Evolutionary conservation across 1,140 invertebrate species (phyloP).

Genomic region (Euura lappo): DNA sequence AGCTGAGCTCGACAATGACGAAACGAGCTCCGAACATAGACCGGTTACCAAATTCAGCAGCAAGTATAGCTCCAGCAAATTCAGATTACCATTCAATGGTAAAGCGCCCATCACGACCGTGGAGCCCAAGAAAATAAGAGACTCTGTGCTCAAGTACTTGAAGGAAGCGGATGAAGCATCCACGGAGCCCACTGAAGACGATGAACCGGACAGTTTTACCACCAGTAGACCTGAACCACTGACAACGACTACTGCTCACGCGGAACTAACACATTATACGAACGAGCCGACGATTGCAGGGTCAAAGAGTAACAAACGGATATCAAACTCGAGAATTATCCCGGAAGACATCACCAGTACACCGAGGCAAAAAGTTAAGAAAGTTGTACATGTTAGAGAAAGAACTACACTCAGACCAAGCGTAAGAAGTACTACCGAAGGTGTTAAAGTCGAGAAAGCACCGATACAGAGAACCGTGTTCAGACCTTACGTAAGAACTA

Average conservation of each 20-base stretch:
- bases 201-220: not conserved
- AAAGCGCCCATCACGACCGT: not conserved
- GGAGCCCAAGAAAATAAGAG: not conserved
- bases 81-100: not conserved
- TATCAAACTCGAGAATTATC: not conserved
- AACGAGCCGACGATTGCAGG: not conserved
- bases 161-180: not conserved
- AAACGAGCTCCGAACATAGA: slow-evolving; percentile 22
- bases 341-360: not conserved
- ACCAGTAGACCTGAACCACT: not conserved
- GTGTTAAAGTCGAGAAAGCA: no score
- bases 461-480: no score
- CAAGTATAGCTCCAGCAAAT: slow-evolving; percentile 32
- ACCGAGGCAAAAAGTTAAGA: not conserved
- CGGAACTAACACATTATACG: not conserved
- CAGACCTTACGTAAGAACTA: no score
- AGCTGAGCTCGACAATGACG: slow-evolving; percentile 17
- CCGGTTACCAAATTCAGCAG: slow-evolving; percentile 37
- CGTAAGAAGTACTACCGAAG: not conserved
- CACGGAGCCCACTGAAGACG: not conserved
- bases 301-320: not conserved
- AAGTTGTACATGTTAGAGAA: not conserved
- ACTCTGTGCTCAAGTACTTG: not conserved
- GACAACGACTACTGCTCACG: not conserved
- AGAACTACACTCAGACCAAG: not conserved